Evolutionary conservation across 2,113 vertebrate genomes (phyloP).

Genomic region (Trematocara marginatum): DNA sequence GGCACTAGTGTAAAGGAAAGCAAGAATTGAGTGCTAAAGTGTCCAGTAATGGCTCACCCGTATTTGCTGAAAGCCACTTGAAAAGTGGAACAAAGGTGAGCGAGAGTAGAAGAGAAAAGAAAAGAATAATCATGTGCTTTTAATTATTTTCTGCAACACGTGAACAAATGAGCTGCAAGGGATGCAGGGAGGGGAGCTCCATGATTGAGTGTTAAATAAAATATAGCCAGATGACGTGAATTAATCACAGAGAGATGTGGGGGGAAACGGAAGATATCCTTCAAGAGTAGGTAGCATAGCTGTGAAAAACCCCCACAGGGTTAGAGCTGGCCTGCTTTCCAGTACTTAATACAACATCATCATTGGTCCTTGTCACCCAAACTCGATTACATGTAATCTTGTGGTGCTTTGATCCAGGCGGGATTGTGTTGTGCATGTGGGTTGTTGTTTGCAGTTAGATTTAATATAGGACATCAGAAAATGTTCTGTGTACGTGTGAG

Average conservation of each 20-base stretch:
- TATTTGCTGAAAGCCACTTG: neutral
- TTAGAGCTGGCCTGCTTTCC: neutral
- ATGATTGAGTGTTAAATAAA: constrained; percentile 64
- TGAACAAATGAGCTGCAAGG: constrained; percentile 37
- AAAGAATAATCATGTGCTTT: constrained; percentile 13
- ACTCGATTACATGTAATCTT: constrained; percentile 39
- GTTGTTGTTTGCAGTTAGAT: neutral
- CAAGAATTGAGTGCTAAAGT: neutral
- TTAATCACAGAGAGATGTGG: constrained; percentile 52
- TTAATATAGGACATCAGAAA: neutral
- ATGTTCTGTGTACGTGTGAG: neutral
- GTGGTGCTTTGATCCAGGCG: neutral
- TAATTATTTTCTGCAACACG: constrained; percentile 18
- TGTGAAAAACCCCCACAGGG: constrained; percentile 43
- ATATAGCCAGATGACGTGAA: constrained; percentile 59
- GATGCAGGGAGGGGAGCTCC: neutral
- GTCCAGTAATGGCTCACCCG: neutral
- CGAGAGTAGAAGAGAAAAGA: neutral
- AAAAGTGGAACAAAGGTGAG: neutral
- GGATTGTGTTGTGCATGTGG: constrained; percentile 22
- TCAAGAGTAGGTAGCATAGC: constrained; percentile 18
- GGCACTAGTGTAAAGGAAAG: neutral
- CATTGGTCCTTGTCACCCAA: constrained; percentile 52
- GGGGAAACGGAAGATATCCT: constrained; percentile 47
- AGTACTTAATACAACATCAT: constrained; percentile 53